These are phyloP conservation scores for Callipepla squamata DNA, from an alignment of 2,113 vertebrate genomes.

Conservation along the genomic window DNA sequence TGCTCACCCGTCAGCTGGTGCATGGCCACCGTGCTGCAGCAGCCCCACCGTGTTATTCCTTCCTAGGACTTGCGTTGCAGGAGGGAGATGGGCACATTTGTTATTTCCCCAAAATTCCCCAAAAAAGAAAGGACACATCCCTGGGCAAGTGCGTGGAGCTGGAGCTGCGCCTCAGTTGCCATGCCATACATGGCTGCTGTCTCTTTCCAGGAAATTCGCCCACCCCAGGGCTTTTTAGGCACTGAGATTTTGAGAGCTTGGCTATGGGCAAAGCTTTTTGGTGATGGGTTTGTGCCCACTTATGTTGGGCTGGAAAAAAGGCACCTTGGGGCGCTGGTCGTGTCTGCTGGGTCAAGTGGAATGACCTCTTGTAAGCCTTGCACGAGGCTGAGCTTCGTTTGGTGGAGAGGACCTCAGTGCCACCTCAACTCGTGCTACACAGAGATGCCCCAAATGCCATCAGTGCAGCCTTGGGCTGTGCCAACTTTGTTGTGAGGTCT, in stretches of 20 bases:
- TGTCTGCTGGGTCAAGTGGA: background rate
- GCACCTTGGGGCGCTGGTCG: background rate
- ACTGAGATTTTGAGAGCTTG: background rate
- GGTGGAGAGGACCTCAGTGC: background rate
- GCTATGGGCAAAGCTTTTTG: background rate
- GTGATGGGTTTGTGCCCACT: background rate
- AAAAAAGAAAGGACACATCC: constrained; percentile 35
- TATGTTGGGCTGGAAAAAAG: background rate
- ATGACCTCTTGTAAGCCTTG: background rate
- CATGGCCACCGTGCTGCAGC: background rate
- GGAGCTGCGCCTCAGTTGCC: background rate
- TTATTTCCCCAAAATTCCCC: background rate
- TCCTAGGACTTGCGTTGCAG: constrained; percentile 51
- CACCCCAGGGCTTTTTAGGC: background rate
- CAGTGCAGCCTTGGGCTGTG: background rate
- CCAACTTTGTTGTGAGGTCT: background rate
- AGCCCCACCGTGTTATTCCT: constrained; percentile 41
- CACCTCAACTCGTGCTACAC: background rate
- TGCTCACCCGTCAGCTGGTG: constrained; percentile 50
- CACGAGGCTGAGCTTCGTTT: background rate
- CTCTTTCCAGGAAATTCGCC: constrained; percentile 25
- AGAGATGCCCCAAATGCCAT: background rate
- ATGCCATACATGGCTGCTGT: background rate
- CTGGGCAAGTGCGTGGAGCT: background rate
- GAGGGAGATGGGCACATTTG: constrained; percentile 28